Evolutionary conservation across 1,140 invertebrate genomes (phyloP), one percentile per base, ranked within the genome.

Genomic region (Phortica variegata): DNA sequence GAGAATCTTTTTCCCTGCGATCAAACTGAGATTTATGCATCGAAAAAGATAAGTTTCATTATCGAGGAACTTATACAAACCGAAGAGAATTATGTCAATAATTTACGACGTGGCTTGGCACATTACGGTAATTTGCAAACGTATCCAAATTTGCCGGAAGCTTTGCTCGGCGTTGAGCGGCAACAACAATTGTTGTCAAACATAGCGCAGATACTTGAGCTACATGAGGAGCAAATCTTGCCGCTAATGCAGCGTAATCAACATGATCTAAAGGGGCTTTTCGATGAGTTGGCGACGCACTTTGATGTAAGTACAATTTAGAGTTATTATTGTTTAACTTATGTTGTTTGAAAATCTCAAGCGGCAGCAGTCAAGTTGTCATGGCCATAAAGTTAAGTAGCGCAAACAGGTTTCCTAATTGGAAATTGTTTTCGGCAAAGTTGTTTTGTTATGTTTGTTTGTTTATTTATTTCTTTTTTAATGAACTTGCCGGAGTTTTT

Each of bases 1-100:
- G 71, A 74, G 49, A 74, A 74, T 56, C 56, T 74, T 17, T 73
- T 74, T 58, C 71, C 71, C 1, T 74, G 71, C 63, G 71, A 74
- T 49, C 71, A 74, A 39, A 65, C 58, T n/a, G 71, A 74, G 33
- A 71, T 74, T 34, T 71, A 74, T 49, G 71, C 61, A 16, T 73
- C 71, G 2, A 71, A 69, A 19, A 73, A 74, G 48, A 74, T 74
- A 5, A 68, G 68, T 32, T 75, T 63, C 20, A 76, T 76, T 4
- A 71, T 76, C 12, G 65, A 74, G 37, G 74, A 76, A 33, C 53
- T 76, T 6, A 58, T 74, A 34, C 60, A 75, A 38, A 76, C 74
- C 15, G 74, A 76, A 47, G 62, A 61, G 13, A 76, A 71, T 46
- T 76, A 76, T 47, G 65, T 76, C 7, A 65, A 65, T 9, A 71